Conservation (phyloP, 1,140 invertebrate genomes). For the Manduca sexta region DNA sequence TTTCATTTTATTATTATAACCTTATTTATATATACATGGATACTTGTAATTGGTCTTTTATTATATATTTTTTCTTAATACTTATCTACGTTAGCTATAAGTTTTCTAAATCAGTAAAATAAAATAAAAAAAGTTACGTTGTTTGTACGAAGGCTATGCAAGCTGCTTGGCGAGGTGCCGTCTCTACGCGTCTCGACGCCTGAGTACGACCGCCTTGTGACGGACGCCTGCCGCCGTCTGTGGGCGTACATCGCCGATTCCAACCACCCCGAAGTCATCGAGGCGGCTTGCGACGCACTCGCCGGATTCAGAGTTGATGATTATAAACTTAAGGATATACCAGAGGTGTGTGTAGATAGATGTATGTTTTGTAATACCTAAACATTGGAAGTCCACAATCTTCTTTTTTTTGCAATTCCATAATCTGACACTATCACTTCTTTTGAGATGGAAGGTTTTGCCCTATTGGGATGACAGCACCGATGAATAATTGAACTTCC, state of each 20-base stretch:
- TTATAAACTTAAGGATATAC: slow-evolving; percentile 44
- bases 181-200: slow-evolving; percentile 47
- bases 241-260: slow-evolving; percentile 66
- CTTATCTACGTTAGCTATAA: no score
- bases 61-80: no score
- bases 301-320: slow-evolving; percentile 68
- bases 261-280: slow-evolving; percentile 41
- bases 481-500: no score
- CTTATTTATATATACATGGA: no score
- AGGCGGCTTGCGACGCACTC: slow-evolving; percentile 73
- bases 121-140: background rate
- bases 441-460: no score
- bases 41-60: no score
- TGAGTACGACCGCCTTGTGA: slow-evolving; percentile 67
- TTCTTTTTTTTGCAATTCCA: no score
- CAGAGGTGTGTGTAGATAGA: slow-evolving; percentile 43
- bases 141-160: slow-evolving; percentile 57
- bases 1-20: no score
- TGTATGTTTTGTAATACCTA: no score
- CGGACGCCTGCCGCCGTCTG: slow-evolving; percentile 62
- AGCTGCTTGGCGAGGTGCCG: slow-evolving; percentile 64
- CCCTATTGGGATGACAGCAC: no score
- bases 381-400: no score
- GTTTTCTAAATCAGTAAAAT: no score
- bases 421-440: slow-evolving; percentile 30